These are phyloP conservation scores for Pangasius macronema DNA, from an alignment of 2,797 vertebrate genomes.

Conservation along the genomic window DNA sequence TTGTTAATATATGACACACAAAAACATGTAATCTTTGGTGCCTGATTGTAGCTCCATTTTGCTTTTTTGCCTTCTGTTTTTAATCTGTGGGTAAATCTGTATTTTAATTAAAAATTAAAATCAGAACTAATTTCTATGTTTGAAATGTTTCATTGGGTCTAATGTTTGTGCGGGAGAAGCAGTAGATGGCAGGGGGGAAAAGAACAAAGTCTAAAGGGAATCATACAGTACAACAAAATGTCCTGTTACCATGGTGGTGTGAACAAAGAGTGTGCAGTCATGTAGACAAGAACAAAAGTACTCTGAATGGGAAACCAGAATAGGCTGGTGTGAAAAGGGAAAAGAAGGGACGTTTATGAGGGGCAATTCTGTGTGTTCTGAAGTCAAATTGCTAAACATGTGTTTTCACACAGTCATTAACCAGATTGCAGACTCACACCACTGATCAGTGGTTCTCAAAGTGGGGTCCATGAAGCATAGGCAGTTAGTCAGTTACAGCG, in stretches of 20 bases:
- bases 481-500: not conserved
- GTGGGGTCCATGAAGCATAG: not conserved
- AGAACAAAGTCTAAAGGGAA: not conserved
- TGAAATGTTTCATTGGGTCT: not conserved
- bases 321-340: slow-evolving; percentile 4
- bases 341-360: slow-evolving; percentile 4
- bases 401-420: slow-evolving; percentile 15
- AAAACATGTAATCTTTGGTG: slow-evolving; percentile 80
- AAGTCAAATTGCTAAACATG: slow-evolving; percentile 13
- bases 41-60: slow-evolving; percentile 84
- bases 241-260: slow-evolving; percentile 7
- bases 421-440: not conserved
- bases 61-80: slow-evolving; percentile 82
- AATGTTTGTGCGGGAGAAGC: not conserved
- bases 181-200: not conserved
- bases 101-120: slow-evolving; percentile 82
- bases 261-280: slow-evolving; percentile 23
- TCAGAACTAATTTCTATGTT: slow-evolving; percentile 58
- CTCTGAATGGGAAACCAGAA: not conserved
- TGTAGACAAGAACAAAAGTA: slow-evolving; percentile 17
- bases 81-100: slow-evolving; percentile 84
- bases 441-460: not conserved
- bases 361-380: not conserved
- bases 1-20: slow-evolving; percentile 71
- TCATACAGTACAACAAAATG: not conserved